Base-by-base conservation (phyloP, 2,888 invertebrate genomes). In the Agrochola litura region DNA sequence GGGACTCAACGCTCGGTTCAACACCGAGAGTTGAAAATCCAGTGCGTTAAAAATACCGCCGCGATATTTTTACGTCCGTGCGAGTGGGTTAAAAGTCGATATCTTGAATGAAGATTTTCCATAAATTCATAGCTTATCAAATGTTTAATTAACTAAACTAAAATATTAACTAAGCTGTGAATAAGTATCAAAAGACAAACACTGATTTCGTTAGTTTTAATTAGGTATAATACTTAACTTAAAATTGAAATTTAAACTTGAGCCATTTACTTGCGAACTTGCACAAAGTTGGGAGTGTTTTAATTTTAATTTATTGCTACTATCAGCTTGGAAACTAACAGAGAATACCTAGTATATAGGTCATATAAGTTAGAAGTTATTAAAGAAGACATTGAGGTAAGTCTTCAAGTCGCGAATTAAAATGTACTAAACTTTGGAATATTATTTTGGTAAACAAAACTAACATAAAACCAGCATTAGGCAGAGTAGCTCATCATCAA, bases 261-360 rank as follows among this genome's bases (percentile, higher is more conserved):
- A 75, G 61, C 41, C 71, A 77, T 68, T 69, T 69, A 82, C 56
- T 67, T 56, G 46, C 41, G 58, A 83, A 70, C 74, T 78, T 73
- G 69, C 66, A 64, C 52, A 30, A 73, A 86, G 79, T 83, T 81
- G 64, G n/a, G 56, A 83, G 60, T 74, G 72, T 86, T 74, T 86
- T 82, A 77, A 83, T 85, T 83, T 85, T 73, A 83, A 83, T 86
- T 86, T 69, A 83, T 83, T 58, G 65, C 2, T 63, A 69, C 73
- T 74, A 65, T 77, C 60, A 78, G 61, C 74, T 78, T 73, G 14
- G 54, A 69, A 72, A 69, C 68, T 86, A 54, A 14, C 41, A 58
- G 61, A 46, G 81, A 72, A 58, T 69, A 77, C 30, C 30, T 41
- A 63, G 46, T 58, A 69, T 49, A n/a, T 37, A 68, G 60, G 63